Conservation (phyloP, 2,888 invertebrate species). For the Ennomos fuscantarius region DNA sequence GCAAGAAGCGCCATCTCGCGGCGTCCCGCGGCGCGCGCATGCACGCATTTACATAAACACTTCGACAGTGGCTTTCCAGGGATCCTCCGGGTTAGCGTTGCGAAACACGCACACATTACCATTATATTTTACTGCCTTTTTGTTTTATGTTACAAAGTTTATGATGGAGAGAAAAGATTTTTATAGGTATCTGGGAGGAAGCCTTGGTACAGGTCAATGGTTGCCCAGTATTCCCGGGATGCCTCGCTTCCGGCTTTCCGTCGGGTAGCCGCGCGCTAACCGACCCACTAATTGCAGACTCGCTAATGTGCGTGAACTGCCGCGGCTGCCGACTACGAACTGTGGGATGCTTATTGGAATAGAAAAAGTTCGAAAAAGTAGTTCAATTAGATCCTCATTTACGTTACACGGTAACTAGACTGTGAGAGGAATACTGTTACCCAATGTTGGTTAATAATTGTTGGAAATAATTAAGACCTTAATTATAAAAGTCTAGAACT, state of each 20-base stretch:
- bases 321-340: background rate
- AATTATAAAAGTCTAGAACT: too few relatives aligned
- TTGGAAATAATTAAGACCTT: too few relatives aligned
- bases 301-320: conserved; percentile 3
- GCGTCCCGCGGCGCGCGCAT: conserved; percentile 26
- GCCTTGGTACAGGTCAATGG: too few relatives aligned
- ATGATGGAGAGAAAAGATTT: background rate
- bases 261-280: background rate
- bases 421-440: too few relatives aligned
- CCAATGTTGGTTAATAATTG: too few relatives aligned
- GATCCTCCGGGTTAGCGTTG: conserved; percentile 8
- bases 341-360: conserved; percentile 2
- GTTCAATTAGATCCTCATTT: conserved; percentile 7
- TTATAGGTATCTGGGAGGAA: too few relatives aligned
- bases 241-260: too few relatives aligned
- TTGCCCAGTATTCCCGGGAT: too few relatives aligned
- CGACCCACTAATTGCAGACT: background rate
- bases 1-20: conserved; percentile 18
- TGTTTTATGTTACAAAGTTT: conserved; percentile 7
- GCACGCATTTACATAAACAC: conserved; percentile 35
- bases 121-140: conserved; percentile 7
- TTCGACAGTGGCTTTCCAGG: conserved; percentile 9
- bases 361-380: conserved; percentile 4
- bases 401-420: background rate
- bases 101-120: conserved; percentile 15